A percentile compares a stretch with the other conserved stretches of the same genome.
phyloP scores from a whole-genome alignment of 2,797 vertebrate species.

The Perodicticus potto region DNA sequence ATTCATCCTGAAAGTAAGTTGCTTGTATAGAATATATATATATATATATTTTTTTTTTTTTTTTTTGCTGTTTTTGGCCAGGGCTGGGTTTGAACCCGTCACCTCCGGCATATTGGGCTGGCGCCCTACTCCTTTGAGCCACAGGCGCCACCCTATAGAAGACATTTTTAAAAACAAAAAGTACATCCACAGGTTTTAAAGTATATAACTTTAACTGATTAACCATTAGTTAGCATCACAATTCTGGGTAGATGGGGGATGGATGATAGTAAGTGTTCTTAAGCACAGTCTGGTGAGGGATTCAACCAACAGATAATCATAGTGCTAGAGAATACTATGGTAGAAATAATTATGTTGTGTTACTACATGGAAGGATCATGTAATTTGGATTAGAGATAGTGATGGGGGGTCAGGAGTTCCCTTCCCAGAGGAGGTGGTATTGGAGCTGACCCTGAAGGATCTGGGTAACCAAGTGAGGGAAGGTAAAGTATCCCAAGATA shows the following conservation, averaged over 20 bases:
- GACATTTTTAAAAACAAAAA: not conserved
- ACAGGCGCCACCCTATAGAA: not conserved
- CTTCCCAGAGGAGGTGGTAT: not conserved
- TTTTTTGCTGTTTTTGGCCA: too few species aligned
- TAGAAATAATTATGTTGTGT: not conserved
- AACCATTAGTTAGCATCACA: not conserved
- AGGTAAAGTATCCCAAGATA: not conserved
- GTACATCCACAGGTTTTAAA: not conserved
- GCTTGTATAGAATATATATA: not conserved
- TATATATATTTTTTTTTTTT: too few species aligned
- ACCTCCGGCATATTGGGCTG: too few species aligned
- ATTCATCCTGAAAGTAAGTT: constrained; percentile 42
- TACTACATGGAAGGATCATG: not conserved
- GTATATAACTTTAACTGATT: not conserved
- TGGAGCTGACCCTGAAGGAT: not conserved
- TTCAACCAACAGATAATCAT: not conserved
- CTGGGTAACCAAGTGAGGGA: not conserved
- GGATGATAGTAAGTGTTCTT: not conserved
- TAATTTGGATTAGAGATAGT: not conserved
- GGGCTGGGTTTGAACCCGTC: too few species aligned
- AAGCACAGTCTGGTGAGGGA: not conserved
- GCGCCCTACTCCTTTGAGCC: too few species aligned
- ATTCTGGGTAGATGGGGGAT: not conserved
- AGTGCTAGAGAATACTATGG: not conserved
- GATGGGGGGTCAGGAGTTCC: not conserved